These are phyloP conservation scores for Takifugu flavidus DNA, from an alignment of 2,113 vertebrate genomes.

Conservation along the genomic window DNA sequence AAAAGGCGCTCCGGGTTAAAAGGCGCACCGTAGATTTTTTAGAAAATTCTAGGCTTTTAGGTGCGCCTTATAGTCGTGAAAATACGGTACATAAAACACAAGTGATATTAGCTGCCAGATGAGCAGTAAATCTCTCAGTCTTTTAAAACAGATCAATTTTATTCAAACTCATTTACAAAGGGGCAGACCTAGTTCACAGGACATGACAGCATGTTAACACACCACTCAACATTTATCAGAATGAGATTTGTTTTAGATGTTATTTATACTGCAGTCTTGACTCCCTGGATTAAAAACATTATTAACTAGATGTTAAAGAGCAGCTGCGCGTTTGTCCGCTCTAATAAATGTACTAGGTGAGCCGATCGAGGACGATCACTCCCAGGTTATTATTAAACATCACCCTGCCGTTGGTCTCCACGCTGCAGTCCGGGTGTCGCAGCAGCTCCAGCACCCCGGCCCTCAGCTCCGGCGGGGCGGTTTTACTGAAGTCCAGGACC, in stretches of 20 bases:
- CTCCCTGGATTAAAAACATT: too few species aligned
- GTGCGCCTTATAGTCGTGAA: too few species aligned
- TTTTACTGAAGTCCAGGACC: conserved; percentile 79
- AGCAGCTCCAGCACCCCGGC: conserved; percentile 77
- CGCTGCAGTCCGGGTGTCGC: conserved; percentile 79
- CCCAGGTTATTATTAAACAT: conserved; percentile 84
- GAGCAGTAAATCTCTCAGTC: neutral
- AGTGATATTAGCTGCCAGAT: neutral
- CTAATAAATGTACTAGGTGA: conserved; percentile 7
- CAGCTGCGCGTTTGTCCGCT: too few species aligned
- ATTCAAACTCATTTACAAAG: neutral
- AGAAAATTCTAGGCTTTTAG: too few species aligned
- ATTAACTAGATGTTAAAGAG: too few species aligned
- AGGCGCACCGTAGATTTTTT: too few species aligned
- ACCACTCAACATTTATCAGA: too few species aligned
- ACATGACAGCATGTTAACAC: neutral
- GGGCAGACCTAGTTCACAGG: neutral
- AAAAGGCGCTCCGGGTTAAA: too few species aligned
- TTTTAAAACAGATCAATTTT: neutral
- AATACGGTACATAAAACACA: too few species aligned
- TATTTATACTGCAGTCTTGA: too few species aligned
- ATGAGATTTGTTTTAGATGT: too few species aligned
- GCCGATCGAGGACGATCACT: conserved; percentile 75
- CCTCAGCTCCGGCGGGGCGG: conserved; percentile 80
- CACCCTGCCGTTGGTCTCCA: conserved; percentile 76